Base-by-base conservation (phyloP, 2,888 invertebrate species). In the Hetaerina titia region DNA sequence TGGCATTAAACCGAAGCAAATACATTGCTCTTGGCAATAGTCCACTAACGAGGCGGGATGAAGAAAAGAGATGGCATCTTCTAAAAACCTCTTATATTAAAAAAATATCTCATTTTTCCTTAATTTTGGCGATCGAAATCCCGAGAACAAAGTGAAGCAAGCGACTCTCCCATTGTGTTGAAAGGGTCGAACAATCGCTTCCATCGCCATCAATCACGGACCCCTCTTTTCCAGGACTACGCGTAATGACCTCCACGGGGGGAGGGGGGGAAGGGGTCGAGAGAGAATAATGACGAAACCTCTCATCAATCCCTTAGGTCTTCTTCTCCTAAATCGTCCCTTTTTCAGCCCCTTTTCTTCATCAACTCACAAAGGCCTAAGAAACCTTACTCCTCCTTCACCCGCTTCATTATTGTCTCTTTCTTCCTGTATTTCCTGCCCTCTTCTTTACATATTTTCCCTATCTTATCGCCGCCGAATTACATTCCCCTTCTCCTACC, bases 391-490 rank as follows among this genome's bases (percentile, higher is more conserved):
- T 81, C 25, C n/a, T 81, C 25, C 31, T n/a, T 22, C 19, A 22
- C 69, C 69, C 69, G 22, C 7, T 22, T n/a, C 69, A n/a, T 8
- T 69, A 69, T 69, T 69, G 81, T 81, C 31, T 81, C 31, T 22
- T 69, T n/a, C 69, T n/a, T n/a, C 6, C 69, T 45, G 1, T 45
- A 11, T 22, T 2, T 31, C n/a, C 31, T n/a, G 25, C n/a, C 7
- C 31, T 81, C 25, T 13, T 81, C 69, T 81, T 31, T 81, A 81
- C 81, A 81, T 81, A 81, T 81, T 81, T 81, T 81, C 81, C 81
- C 81, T 9, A 31, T 81, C 81, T 81, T 31, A 81, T 81, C 81
- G 81, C 13, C 81, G 81, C 7, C 8, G 22, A 69, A 69, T 69
- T 22, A 22, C n/a, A 19, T 69, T 69, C 69, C 69, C 81, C 69